phyloP scores from a whole-genome alignment of 2,113 vertebrate species.

The Hippocampus abdominalis region DNA sequence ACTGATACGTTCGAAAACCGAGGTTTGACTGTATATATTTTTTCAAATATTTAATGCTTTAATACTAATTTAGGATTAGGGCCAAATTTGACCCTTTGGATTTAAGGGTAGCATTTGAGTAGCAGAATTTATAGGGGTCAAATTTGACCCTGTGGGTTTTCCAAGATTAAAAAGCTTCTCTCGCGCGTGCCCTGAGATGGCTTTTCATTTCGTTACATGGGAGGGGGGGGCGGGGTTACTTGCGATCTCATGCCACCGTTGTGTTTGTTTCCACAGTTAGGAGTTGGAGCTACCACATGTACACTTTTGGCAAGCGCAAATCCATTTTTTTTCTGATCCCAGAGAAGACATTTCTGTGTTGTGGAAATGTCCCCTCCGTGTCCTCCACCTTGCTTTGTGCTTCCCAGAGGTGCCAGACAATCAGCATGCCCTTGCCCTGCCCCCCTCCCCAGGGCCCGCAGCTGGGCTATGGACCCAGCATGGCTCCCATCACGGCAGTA shows the following conservation, averaged over 20 bases:
- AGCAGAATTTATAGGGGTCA: too few relatives aligned
- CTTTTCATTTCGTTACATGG: neutral
- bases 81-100: too few relatives aligned
- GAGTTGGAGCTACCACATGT: too few relatives aligned
- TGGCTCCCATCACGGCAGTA: slow-evolving; percentile 24
- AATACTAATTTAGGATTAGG: too few relatives aligned
- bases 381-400: slow-evolving; percentile 29
- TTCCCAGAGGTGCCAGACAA: slow-evolving; percentile 44
- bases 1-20: too few relatives aligned
- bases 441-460: slow-evolving; percentile 24
- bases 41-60: too few relatives aligned
- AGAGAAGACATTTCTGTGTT: neutral
- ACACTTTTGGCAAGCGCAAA: neutral
- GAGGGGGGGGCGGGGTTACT: too few relatives aligned
- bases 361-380: neutral
- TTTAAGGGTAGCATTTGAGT: too few relatives aligned
- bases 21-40: too few relatives aligned
- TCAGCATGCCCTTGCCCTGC: slow-evolving; percentile 29
- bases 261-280: too few relatives aligned
- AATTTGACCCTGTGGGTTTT: too few relatives aligned
- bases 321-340: neutral
- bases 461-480: slow-evolving; percentile 23
- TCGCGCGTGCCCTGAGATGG: neutral
- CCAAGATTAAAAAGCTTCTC: neutral
- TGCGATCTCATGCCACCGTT: too few relatives aligned